phyloP scores from a whole-genome alignment of 2,113 vertebrate species.

The Alectura lathami region DNA sequence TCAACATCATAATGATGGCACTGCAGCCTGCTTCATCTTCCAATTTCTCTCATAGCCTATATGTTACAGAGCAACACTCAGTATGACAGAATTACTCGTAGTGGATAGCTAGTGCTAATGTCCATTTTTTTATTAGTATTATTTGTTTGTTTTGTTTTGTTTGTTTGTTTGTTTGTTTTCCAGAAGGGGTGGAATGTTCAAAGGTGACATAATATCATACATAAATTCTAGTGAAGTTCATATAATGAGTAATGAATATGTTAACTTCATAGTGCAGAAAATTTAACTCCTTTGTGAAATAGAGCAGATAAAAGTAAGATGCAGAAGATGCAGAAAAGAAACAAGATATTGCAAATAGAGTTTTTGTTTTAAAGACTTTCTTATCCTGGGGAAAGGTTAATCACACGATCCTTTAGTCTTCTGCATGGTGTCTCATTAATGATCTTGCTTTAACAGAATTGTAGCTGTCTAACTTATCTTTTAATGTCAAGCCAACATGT shows the following conservation, averaged over 20 bases:
- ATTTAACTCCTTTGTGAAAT: neutral
- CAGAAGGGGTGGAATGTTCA: neutral
- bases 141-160: too few species aligned
- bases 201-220: neutral
- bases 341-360: neutral
- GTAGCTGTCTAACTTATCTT: neutral
- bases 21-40: slow-evolving; percentile 3
- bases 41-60: neutral
- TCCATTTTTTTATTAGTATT: too few species aligned
- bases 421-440: neutral
- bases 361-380: neutral
- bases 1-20: neutral
- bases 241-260: neutral
- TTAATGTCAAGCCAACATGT: neutral
- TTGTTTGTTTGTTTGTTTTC: neutral
- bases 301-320: neutral
- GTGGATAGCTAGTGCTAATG: neutral
- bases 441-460: neutral
- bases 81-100: neutral
- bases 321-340: neutral
- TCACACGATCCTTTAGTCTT: neutral
- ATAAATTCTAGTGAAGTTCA: neutral
- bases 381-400: neutral
- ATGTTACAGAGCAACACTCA: neutral
- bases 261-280: neutral